These are phyloP conservation scores for Anas platyrhynchos DNA, from an alignment of 2,113 vertebrate species.

Conservation along the genomic window DNA sequence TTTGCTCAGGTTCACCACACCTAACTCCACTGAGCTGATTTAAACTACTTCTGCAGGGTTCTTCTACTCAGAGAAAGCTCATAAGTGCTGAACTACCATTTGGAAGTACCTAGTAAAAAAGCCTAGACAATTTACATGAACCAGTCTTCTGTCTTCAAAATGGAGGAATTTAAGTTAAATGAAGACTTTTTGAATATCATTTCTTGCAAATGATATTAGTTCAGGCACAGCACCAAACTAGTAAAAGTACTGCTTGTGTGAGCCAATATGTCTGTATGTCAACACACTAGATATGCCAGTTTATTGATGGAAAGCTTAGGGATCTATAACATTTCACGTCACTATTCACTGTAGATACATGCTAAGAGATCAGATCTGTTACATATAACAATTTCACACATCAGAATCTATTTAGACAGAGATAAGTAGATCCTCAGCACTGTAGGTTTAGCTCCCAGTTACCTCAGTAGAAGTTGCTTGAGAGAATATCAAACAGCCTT, in stretches of 20 bases:
- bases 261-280: neutral
- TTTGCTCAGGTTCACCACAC: neutral
- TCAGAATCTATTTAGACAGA: neutral
- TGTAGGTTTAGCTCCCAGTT: neutral
- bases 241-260: neutral
- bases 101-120: neutral
- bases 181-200: neutral
- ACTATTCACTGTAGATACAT: neutral
- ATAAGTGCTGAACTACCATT: neutral
- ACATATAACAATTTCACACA: neutral
- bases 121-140: neutral
- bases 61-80: neutral
- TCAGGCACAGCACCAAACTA: neutral
- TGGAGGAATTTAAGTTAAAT: neutral
- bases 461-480: neutral
- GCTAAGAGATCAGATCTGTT: neutral
- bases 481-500: neutral
- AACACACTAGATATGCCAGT: neutral
- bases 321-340: neutral
- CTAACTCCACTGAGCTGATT: neutral
- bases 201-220: neutral
- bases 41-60: neutral
- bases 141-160: neutral
- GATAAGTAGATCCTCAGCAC: neutral
- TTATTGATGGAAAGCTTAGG: neutral